Base-by-base conservation (phyloP, 2,888 invertebrate genomes). In the Gortyna flavago region DNA sequence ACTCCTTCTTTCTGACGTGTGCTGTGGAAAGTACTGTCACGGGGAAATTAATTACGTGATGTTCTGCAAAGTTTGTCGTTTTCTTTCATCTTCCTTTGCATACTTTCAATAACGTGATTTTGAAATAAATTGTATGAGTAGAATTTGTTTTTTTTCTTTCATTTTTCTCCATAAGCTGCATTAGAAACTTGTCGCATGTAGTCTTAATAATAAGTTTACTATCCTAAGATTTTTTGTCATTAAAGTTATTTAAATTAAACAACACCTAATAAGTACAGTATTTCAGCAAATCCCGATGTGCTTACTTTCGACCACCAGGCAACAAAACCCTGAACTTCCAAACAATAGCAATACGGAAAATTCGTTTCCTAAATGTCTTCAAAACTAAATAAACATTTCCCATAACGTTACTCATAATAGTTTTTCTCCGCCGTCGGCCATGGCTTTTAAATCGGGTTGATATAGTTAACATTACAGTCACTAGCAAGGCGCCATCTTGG, bases 401-500 rank as follows among this genome's bases (percentile, higher is more conserved):
- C n/a, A 54, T 72, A 57, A 57, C 29, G 16, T 68, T n/a, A 59
- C 48, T 66, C 73, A 69, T 72, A 66, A 41, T 35, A 70, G 54
- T 78, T 68, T 77, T 79, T 66, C 73, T 21, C 51, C 41, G 5
- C 59, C 57, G 32, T 67, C 71, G 35, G 41, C 57, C 8, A 61
- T 29, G 67, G 79, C 73, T 72, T 79, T 85, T 77, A 79, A 80
- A 83, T 65, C 65, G 61, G 61, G 16, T 87, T 85, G 81, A 82
- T 81, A 86, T 35, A 88, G 65, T 84, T 79, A 77, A 68, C 61
- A 77, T 84, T 66, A 67, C 35, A 74, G 70, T 68, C 66, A 38
- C 44, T 32, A 65, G 41, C 68, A 13, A 18, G 87, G 89, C 89
- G 87, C 87, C 87, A 67, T 61, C 64, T 48, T 67, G 89, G 71